Conservation (phyloP, 2,888 invertebrate species). For the Ochropacha duplaris region DNA sequence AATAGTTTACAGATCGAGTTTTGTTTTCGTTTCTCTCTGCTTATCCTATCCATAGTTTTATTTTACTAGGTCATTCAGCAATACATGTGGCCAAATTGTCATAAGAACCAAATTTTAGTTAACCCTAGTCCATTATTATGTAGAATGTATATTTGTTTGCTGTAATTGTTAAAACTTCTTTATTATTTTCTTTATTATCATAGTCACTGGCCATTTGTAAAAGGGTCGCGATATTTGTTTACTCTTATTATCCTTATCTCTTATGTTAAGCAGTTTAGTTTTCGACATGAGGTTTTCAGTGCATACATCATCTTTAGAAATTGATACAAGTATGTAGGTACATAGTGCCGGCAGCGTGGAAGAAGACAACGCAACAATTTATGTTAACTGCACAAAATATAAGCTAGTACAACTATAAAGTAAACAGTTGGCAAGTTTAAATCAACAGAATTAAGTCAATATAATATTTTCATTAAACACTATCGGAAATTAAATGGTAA, state of each 20-base stretch:
- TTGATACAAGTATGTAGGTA: neutral
- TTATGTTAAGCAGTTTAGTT: constrained; percentile 11
- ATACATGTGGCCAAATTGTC: constrained; percentile 39
- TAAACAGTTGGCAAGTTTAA: no score
- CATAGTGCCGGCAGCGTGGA: neutral
- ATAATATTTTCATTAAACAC: no score
- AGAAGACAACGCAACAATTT: neutral
- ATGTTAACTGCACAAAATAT: neutral
- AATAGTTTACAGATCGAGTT: constrained; percentile 50
- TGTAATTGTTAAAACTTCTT: constrained; percentile 13
- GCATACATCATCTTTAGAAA: constrained; percentile 15
- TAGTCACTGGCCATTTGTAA: constrained; percentile 22
- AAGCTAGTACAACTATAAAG: no score
- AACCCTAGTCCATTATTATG: constrained; percentile 51
- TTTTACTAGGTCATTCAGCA: constrained; percentile 16
- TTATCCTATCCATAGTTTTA: constrained; percentile 14
- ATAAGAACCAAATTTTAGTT: constrained; percentile 38
- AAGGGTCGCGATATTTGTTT: constrained; percentile 47
- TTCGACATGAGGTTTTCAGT: constrained; percentile 36
- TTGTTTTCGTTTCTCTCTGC: constrained; percentile 27
- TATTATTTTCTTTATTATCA: constrained; percentile 16
- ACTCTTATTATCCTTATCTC: constrained; percentile 16
- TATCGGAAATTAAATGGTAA: no score
- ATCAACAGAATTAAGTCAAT: no score
- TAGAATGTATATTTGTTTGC: constrained; percentile 42